A percentile compares a stretch with the other conserved stretches of the same genome.
These are phyloP conservation scores for Orthosia incerta DNA, from an alignment of 2,888 invertebrate genomes.

Conservation along the genomic window DNA sequence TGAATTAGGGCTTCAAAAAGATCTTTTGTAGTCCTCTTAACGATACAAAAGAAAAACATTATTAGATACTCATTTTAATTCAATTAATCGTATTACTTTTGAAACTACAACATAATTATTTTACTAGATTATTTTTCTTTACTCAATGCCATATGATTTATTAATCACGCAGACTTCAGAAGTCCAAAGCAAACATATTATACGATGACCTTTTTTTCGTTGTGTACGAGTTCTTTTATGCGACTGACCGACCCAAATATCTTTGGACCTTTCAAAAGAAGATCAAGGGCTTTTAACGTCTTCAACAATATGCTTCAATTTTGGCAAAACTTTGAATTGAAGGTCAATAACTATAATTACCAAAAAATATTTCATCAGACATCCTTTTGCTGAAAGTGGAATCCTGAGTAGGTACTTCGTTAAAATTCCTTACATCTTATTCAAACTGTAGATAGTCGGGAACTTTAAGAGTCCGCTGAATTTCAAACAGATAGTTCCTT, in stretches of 20 bases:
- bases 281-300: conserved; percentile 19
- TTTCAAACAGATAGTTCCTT: conserved; percentile 66
- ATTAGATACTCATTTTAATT: conserved; percentile 11
- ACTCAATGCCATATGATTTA: conserved; percentile 23
- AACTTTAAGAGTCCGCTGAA: conserved; percentile 68
- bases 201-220: conserved; percentile 28
- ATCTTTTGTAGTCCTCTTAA: neutral
- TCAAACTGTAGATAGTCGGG: conserved; percentile 60
- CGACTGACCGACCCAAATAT: conserved; percentile 27
- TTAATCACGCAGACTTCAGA: conserved; percentile 31
- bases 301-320: conserved; percentile 19
- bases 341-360: conserved; percentile 34
- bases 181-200: conserved; percentile 45
- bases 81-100: conserved; percentile 10
- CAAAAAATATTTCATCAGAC: conserved; percentile 50
- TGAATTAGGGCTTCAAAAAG: neutral
- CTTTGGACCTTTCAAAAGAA: conserved; percentile 35
- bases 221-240: conserved; percentile 19
- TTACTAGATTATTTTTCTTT: conserved; percentile 5
- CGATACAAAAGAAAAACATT: neutral
- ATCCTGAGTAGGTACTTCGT: conserved; percentile 57
- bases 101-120: conserved; percentile 1
- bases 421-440: conserved; percentile 66
- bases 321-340: conserved; percentile 20
- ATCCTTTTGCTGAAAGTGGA: conserved; percentile 40